Evolutionary conservation across 2,797 vertebrate genomes (phyloP).

Genomic region (Gephyroberyx darwinii): DNA sequence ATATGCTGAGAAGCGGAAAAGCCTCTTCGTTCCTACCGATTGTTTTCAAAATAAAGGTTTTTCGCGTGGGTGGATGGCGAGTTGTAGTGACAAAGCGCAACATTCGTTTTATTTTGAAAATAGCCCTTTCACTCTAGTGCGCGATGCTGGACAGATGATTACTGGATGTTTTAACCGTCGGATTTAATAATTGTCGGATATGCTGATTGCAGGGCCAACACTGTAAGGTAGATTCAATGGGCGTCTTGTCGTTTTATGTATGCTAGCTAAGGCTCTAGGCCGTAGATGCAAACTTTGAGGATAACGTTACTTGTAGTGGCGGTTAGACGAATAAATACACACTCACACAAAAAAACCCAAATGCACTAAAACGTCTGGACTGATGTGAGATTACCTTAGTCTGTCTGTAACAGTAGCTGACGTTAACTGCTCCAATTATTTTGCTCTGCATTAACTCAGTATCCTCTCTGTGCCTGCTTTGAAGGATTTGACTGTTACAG

Average conservation of each 20-base stretch:
- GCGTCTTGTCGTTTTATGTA: neutral
- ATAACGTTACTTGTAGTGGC: too few relatives aligned
- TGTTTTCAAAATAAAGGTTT: conserved; percentile 62
- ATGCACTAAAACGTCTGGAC: too few relatives aligned
- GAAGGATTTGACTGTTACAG: too few relatives aligned
- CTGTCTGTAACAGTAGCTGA: too few relatives aligned
- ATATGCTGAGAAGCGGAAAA: neutral
- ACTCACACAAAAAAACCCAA: too few relatives aligned
- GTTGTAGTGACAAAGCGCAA: fast-evolving
- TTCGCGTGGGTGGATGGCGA: fast-evolving
- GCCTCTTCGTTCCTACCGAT: neutral
- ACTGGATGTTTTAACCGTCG: neutral
- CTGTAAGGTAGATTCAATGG: neutral
- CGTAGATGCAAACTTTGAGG: neutral
- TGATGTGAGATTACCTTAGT: too few relatives aligned
- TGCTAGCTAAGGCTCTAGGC: too few relatives aligned
- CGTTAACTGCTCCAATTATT: too few relatives aligned
- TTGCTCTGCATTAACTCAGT: too few relatives aligned
- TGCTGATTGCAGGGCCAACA: neutral
- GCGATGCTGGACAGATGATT: conserved; percentile 1
- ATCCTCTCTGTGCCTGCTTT: too few relatives aligned
- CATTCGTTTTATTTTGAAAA: conserved; percentile 55
- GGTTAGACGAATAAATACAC: too few relatives aligned
- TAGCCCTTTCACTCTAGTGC: neutral
- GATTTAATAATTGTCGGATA: neutral